These are phyloP conservation scores for Tipula unca DNA, from an alignment of 2,888 invertebrate genomes.

Conservation along the genomic window DNA sequence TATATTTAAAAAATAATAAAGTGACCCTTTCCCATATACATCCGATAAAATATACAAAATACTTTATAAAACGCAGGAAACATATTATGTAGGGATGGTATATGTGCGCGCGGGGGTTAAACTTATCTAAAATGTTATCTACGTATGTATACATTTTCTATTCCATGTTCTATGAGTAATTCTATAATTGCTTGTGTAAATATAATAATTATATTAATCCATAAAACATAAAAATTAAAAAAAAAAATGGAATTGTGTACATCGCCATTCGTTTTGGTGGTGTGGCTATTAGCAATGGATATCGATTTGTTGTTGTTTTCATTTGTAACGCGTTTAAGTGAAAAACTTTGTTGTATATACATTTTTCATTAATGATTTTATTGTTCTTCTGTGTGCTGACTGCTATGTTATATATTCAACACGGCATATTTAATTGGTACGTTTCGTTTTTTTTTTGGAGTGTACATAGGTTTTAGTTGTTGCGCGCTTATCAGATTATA, in stretches of 20 bases:
- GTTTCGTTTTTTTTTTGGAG: neutral
- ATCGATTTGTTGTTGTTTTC: neutral
- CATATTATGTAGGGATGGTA: neutral
- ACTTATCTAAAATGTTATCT: neutral
- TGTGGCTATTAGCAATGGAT: neutral
- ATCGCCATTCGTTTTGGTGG: slow-evolving; percentile 14
- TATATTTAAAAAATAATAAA: neutral
- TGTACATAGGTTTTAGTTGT: neutral
- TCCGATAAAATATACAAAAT: neutral
- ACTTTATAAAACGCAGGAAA: neutral
- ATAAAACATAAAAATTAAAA: slow-evolving; percentile 16
- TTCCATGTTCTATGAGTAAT: neutral
- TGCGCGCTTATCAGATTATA: neutral
- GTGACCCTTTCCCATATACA: neutral
- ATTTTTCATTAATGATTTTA: neutral
- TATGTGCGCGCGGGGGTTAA: neutral
- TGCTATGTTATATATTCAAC: neutral
- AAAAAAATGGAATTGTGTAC: neutral
- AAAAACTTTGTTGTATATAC: neutral
- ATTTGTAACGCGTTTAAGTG: neutral
- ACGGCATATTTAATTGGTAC: neutral
- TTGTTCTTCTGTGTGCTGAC: neutral
- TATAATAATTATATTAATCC: slow-evolving; percentile 17
- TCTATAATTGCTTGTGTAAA: slow-evolving; percentile 17
- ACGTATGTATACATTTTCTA: neutral